A percentile compares a stretch with the other conserved stretches of the same genome.
Evolutionary conservation across 2,888 invertebrate species (phyloP).

Genomic region (Folsomia manolachei): DNA sequence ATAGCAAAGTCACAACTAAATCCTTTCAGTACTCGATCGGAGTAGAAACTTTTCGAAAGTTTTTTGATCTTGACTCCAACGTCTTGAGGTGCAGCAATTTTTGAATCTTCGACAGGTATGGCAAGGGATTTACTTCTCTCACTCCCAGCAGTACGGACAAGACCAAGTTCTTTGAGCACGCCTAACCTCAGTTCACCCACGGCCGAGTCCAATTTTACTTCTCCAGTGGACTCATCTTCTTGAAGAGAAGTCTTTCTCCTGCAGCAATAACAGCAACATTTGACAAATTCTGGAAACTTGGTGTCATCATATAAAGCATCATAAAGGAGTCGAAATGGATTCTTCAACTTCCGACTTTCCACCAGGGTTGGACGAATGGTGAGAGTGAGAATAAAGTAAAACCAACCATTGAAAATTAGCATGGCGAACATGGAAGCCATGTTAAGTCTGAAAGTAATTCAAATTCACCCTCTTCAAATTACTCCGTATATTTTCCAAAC

Average conservation of each 20-base stretch:
- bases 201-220: constrained; percentile 16
- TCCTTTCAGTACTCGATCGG: constrained; percentile 15
- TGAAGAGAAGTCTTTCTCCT: not conserved
- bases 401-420: constrained; percentile 24
- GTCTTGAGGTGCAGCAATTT: constrained; percentile 14
- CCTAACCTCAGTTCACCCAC: constrained; percentile 14
- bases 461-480: too few species aligned
- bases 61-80: constrained; percentile 27
- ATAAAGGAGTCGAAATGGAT: constrained; percentile 23
- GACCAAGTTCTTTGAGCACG: constrained; percentile 13
- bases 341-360: constrained; percentile 5
- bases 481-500: too few species aligned
- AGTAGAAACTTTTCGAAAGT: constrained; percentile 21
- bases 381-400: constrained; percentile 27
- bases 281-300: constrained; percentile 21
- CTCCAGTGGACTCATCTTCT: constrained; percentile 4
- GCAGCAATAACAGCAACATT: not conserved
- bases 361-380: not conserved
- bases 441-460: too few species aligned
- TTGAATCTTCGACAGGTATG: constrained; percentile 17
- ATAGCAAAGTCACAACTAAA: constrained; percentile 29
- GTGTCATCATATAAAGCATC: constrained; percentile 29
- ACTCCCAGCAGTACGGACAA: constrained; percentile 10
- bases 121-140: not conserved
- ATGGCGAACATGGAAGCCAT: constrained; percentile 20